Evolutionary conservation across 2,797 vertebrate genomes (phyloP), one percentile per base, ranked within the genome.

Genomic region (Nyctalus aviator): DNA sequence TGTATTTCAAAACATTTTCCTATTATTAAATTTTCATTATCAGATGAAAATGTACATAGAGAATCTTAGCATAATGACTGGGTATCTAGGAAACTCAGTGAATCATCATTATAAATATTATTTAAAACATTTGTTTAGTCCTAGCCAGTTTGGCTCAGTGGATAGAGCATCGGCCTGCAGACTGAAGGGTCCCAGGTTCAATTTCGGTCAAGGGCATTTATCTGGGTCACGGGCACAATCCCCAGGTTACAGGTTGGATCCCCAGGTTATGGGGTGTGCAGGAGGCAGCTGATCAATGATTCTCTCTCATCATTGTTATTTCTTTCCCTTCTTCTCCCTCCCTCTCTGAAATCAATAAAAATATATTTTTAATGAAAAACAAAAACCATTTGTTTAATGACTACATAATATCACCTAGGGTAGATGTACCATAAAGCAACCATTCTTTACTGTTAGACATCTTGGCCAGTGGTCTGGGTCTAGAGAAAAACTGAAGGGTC

Each of bases 1-100:
- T 23, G 41, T 93, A 85, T 85, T 91, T 81, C 11, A 59, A 93
- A 93, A 53, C 18, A 93, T n/a, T 88, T 93, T 88, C 35, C 41
- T 91, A 55, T 55, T 55, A 55, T 55, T 55, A 55, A 55, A 55
- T 55, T 32, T 84, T 78, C 10, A 25, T 21, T 62, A 71, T 72
- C 78, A 93, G 21, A 84, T 66, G 9, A 90, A 92, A 88, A 78
- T 17, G 1, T 69, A 75, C 57, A 53, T 1, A 73, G 57, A 92
- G 81, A 87, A 23, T 32, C 37, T 85, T 81, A 91, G 48, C 46
- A 30, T 0, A 64, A 32, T 32, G 21, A 27, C 57, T 72, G 55
- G 6, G 6, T 30, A 78, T 14, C 53, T 57, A 64, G 64, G 32
- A 82, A 88, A 88, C 23, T 94, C 30, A 89, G 41, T 62, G 35